Evolutionary conservation across 2,888 invertebrate genomes (phyloP), one percentile per base, ranked within the genome.

Genomic region (Zaprionus lineosus): DNA sequence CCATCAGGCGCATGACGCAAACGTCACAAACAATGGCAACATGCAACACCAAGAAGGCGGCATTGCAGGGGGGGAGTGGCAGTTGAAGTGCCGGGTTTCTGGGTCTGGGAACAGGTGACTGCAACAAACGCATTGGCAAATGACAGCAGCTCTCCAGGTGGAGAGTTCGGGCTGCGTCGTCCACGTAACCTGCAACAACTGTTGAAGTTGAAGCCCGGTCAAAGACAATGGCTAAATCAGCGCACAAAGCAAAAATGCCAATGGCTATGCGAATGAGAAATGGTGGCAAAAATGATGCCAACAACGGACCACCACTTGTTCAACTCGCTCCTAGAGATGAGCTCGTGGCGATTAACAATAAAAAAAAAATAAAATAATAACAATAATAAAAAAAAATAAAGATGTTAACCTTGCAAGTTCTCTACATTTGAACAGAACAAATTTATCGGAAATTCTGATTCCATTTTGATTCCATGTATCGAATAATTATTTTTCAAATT

Each of bases 171-270:
- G 68, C 51, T 58, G 59, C 50, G 46, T 37, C 50, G n/a, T n/a
- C 59, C n/a, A 44, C 29, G 26, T 15, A 14, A 33, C 33, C 28
- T 60, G 43, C 53, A 39, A 21, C 9, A 11, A 19, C 37, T 11
- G 12, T 29, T 21, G 34, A 19, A 34, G 29, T 31, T 39, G 24
- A 41, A 9, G 24, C 57, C 40, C 58, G 51, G 67, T 41, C 61
- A 57, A 44, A 57, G 64, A 74, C 81, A 74, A 74, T 67, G 61
- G 69, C 47, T 43, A 69, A 64, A 70, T 68, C 65, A 69, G 53
- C 65, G 43, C 50, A 52, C 31, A 62, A 39, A 62, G 62, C 39
- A 29, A 36, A 58, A 58, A 63, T 63, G 40, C 53, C 75, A 72
- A 75, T 60, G 71, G 47, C 58, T 47, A 34, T 59, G 43, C 50